phyloP scores from a whole-genome alignment of 2,113 vertebrate genomes.

The Urocynchramus pylzowi region DNA sequence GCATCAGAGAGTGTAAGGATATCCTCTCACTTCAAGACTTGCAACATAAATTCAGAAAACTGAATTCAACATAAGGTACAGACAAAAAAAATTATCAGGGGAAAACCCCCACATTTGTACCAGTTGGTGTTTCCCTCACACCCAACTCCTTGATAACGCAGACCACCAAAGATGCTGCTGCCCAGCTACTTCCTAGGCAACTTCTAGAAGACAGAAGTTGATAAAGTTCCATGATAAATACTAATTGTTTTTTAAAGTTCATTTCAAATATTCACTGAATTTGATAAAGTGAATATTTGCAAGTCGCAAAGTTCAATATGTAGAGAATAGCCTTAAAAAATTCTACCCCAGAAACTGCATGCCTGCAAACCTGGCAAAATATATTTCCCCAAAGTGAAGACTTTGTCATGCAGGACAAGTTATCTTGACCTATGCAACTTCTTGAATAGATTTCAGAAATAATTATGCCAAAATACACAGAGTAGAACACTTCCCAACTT shows the following conservation, averaged over 20 bases:
- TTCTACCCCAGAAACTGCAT: neutral
- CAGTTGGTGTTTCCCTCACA: neutral
- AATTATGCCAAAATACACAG: neutral
- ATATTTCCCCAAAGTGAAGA: neutral
- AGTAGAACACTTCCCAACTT: neutral
- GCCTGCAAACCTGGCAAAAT: neutral
- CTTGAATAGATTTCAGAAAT: constrained; percentile 6
- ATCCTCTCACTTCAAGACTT: neutral
- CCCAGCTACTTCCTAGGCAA: neutral
- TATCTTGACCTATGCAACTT: neutral
- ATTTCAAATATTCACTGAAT: neutral
- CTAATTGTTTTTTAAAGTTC: neutral
- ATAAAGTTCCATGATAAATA: neutral
- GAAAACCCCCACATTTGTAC: neutral
- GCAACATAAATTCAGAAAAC: neutral
- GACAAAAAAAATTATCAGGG: neutral
- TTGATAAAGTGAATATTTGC: neutral
- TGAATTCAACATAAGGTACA: neutral
- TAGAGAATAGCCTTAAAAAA: neutral
- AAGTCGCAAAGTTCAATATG: neutral
- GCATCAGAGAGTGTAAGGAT: neutral
- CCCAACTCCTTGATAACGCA: neutral
- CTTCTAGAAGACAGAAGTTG: neutral
- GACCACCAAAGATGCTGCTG: neutral
- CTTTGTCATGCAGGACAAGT: neutral